Evolutionary conservation across 2,113 vertebrate genomes (phyloP), one percentile per base, ranked within the genome.

Genomic region (Orthochromis malagaraziensis): DNA sequence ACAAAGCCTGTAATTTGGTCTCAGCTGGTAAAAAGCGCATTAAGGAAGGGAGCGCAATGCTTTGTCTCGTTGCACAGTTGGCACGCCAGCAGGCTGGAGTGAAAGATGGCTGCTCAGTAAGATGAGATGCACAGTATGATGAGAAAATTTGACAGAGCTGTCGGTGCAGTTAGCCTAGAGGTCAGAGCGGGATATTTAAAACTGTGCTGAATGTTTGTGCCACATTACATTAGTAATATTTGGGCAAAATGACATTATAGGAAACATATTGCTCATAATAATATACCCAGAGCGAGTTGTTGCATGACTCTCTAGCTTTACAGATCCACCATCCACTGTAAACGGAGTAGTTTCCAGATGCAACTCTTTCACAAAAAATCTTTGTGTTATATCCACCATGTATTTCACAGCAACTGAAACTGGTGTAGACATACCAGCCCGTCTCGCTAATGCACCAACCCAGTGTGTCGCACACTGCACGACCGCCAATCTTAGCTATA

Each of bases 1-100:
- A 90, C 84, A 79, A 88, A 90, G 88, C 70, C 83, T 80, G 63
- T 86, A 83, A 92, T 95, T 93, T 92, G 85, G 84, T 79, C 85
- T 92, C 92, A 77, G 90, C 85, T 92, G 90, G 81, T 79, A 47
- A 79, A 83, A 84, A 85, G 63, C 51, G 21, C 80, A 90, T 75
- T 79, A 84, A 81, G 82, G 53, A 60, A 45, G 33, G 47, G 33
- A 85, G 82, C 5, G 16, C 8, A 3, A 55, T 42, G 53, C 53
- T 60, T 84, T 60, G 80, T 88, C 24, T 87, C 33, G 3, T 13
- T 19, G 89, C 87, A 84, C 84, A 87, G 79, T 80, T 77, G 81
- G 86, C 29, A 45, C 3, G 51, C 42, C 83, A 57, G 86, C 89
- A 85, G 86, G 83, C 77, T 9, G 16, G 40, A 84, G 90, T 7